Evolutionary conservation across 1,140 invertebrate species (phyloP), one percentile per base, ranked within the genome.

Genomic region (Drosophila punjabiensis): DNA sequence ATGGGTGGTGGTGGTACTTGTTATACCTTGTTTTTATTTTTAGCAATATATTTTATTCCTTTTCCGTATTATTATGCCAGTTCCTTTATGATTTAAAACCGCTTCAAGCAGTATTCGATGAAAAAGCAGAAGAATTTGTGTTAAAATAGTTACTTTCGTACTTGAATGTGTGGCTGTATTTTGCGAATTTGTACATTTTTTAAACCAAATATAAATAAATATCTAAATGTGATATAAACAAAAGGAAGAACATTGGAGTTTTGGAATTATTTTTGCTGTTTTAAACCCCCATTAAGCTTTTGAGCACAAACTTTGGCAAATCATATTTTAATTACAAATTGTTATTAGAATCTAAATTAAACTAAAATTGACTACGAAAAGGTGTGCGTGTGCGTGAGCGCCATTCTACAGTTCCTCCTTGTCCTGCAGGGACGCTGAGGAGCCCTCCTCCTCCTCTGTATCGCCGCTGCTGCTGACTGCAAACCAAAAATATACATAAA

Each of bases 361-460:
- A 85, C 78, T 85, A 89, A 89, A 81, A 81, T 88, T 73, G 74
- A 76, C 84, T 88, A 88, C 59, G 24, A 78, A 50, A 20, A 65
- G 66, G 32, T 52, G 79, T 43, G 32, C 43, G 81, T 32, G 28
- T 67, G 81, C 59, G 63, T 14, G 32, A 52, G 68, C 37, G 35
- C 14, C 69, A 37, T 16, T 16, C 62, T 85, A 88, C 37, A 88
- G 64, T 53, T 88, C 84, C 43, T 58, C 81, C 37, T 76, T 56
- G 33, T 84, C 70, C 14, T 62, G 81, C 39, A 43, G 43, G 41
- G 41, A 37, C 53, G 58, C 33, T 30, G 58, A 50, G 47, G 53
- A 50, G 37, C 60, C 24, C 24, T 24, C 37, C 43, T 63, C 37
- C 16, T 59, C 58, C 50, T 32, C 50, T 18, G 68, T 28, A 32